Conservation (phyloP, 2,888 invertebrate species). For the Chrysolina americana region DNA sequence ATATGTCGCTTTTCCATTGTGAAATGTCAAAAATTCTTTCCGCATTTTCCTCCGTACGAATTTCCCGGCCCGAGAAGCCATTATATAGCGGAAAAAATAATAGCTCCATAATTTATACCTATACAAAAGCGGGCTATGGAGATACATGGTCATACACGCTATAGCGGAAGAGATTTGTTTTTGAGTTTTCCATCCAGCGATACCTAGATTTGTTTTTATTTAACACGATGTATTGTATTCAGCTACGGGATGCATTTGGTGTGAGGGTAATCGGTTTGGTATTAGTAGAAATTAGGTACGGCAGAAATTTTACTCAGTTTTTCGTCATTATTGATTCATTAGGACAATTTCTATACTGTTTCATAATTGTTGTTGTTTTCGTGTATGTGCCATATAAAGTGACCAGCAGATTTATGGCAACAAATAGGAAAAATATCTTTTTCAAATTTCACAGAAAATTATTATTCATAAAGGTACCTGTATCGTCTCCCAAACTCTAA, state of each 20-base stretch:
- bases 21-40: constrained; percentile 50
- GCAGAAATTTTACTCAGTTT: no score
- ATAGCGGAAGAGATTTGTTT: constrained; percentile 46
- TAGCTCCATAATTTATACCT: constrained; percentile 49
- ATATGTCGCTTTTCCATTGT: constrained; percentile 52
- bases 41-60: constrained; percentile 41
- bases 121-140: constrained; percentile 45
- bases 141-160: constrained; percentile 41
- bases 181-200: constrained; percentile 43
- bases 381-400: no score
- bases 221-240: constrained; percentile 27
- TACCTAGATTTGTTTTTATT: constrained; percentile 47
- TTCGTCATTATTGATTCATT: no score
- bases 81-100: constrained; percentile 51
- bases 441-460: no score
- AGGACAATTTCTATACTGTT: no score
- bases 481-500: no score
- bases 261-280: no score
- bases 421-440: no score
- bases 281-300: neutral
- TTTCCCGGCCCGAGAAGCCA: constrained; percentile 44
- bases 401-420: no score
- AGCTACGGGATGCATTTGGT: neutral
- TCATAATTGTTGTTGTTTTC: no score
- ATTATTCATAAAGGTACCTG: no score